These are phyloP conservation scores for Microplitis mediator DNA, from an alignment of 1,140 invertebrate genomes.

Conservation along the genomic window DNA sequence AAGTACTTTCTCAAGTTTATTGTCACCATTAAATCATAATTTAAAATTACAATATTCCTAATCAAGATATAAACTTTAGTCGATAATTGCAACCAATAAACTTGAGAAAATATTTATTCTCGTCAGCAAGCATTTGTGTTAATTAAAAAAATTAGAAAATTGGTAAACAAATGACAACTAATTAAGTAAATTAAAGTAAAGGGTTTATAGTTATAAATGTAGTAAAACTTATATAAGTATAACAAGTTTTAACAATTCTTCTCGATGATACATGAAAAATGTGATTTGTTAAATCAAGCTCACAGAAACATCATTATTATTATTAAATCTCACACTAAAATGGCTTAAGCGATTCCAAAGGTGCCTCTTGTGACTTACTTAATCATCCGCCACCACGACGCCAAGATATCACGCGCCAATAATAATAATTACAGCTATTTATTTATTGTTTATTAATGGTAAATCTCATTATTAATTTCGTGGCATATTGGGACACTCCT, in stretches of 20 bases:
- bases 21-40: neutral
- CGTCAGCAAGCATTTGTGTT: too few relatives aligned
- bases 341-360: conserved; percentile 16
- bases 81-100: too few relatives aligned
- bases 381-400: neutral
- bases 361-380: neutral
- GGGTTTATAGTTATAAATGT: neutral
- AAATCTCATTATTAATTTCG: conserved; percentile 20
- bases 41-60: neutral
- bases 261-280: neutral
- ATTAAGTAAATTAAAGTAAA: neutral
- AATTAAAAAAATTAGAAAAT: neutral
- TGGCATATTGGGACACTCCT: conserved; percentile 12
- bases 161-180: neutral
- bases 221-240: too few relatives aligned
- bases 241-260: neutral
- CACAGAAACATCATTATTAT: neutral
- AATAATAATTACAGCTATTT: conserved; percentile 3
- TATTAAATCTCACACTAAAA: neutral
- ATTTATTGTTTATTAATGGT: conserved; percentile 3
- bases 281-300: neutral
- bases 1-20: conserved; percentile 55
- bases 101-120: too few relatives aligned
- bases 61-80: neutral
- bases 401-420: neutral